phyloP scores from a whole-genome alignment of 2,797 vertebrate species.

The Ctenopoma kingsleyae region DNA sequence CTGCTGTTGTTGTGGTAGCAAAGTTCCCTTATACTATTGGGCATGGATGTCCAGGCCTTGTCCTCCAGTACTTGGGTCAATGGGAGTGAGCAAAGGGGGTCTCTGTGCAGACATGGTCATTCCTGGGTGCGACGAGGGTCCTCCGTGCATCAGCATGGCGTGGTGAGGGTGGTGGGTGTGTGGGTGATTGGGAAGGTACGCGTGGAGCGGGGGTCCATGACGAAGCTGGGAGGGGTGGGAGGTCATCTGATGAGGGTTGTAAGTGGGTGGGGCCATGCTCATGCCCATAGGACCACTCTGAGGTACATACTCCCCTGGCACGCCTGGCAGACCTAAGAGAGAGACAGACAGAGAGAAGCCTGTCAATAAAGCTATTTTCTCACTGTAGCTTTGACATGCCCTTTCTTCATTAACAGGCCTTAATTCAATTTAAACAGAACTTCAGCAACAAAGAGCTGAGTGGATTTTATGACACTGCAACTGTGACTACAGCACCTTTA shows the following conservation, averaged over 20 bases:
- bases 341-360: slow-evolving; percentile 42
- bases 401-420: slow-evolving; percentile 57
- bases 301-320: slow-evolving; percentile 96
- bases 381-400: slow-evolving; percentile 35
- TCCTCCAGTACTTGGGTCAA: slow-evolving; percentile 92
- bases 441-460: slow-evolving; percentile 60
- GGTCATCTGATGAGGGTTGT: slow-evolving; percentile 92
- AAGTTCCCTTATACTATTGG: slow-evolving; percentile 94
- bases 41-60: slow-evolving; percentile 95
- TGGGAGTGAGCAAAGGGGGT: slow-evolving; percentile 91
- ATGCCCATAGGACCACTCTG: slow-evolving; percentile 99
- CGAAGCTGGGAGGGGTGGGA: slow-evolving; percentile 91
- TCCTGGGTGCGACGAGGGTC: slow-evolving; percentile 92
- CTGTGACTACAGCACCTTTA: slow-evolving; percentile 60
- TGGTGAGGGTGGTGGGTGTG: slow-evolving; percentile 88
- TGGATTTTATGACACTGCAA: slow-evolving; percentile 66
- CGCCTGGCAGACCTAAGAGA: slow-evolving; percentile 94
- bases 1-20: slow-evolving; percentile 86
- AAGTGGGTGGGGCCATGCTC: slow-evolving; percentile 95
- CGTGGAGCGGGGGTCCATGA: slow-evolving; percentile 91
- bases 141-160: slow-evolving; percentile 98
- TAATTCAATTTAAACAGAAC: slow-evolving; percentile 73
- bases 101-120: slow-evolving; percentile 95
- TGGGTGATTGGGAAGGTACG: slow-evolving; percentile 91
- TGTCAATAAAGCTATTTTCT: slow-evolving; percentile 51